These are phyloP conservation scores for Scelioninae gen. 1 DNA, from an alignment of 2,888 invertebrate species.

Conservation along the genomic window DNA sequence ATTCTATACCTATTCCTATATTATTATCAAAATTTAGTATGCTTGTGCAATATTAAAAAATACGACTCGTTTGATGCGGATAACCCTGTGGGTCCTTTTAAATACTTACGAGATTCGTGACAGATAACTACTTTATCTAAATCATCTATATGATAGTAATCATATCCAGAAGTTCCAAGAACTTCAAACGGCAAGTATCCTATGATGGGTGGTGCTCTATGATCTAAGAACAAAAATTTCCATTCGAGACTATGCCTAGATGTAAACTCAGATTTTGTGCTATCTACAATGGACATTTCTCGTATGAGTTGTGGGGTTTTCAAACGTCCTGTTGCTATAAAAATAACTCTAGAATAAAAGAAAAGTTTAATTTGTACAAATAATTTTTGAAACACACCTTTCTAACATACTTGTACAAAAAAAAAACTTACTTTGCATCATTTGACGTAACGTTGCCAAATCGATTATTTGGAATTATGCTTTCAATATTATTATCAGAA, in stretches of 20 bases:
- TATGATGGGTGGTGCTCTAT: slow-evolving; percentile 95
- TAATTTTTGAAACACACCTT: not conserved
- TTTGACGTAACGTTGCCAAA: slow-evolving; percentile 72
- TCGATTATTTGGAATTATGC: slow-evolving; percentile 75
- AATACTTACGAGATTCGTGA: slow-evolving; percentile 92
- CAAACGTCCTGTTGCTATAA: slow-evolving; percentile 93
- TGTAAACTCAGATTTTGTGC: slow-evolving; percentile 92
- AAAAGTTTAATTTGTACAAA: not conserved
- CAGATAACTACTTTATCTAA: slow-evolving; percentile 93
- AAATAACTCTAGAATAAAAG: slow-evolving; percentile 86
- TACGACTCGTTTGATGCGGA: too few relatives aligned
- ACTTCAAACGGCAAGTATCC: slow-evolving; percentile 97
- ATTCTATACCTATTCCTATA: too few relatives aligned
- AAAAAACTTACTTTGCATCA: slow-evolving; percentile 77
- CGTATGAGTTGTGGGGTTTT: slow-evolving; percentile 92
- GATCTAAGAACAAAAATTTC: slow-evolving; percentile 97
- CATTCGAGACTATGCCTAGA: slow-evolving; percentile 97
- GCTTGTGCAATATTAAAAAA: too few relatives aligned
- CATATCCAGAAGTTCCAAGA: slow-evolving; percentile 97
- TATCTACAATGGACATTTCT: slow-evolving; percentile 92
- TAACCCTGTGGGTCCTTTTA: not conserved
- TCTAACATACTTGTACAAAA: not conserved
- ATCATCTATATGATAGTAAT: slow-evolving; percentile 98
- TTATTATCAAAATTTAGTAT: not conserved
- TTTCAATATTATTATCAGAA: slow-evolving; percentile 76